These are phyloP conservation scores for Artibeus lituratus DNA, from an alignment of 2,797 vertebrate genomes.

Conservation along the genomic window DNA sequence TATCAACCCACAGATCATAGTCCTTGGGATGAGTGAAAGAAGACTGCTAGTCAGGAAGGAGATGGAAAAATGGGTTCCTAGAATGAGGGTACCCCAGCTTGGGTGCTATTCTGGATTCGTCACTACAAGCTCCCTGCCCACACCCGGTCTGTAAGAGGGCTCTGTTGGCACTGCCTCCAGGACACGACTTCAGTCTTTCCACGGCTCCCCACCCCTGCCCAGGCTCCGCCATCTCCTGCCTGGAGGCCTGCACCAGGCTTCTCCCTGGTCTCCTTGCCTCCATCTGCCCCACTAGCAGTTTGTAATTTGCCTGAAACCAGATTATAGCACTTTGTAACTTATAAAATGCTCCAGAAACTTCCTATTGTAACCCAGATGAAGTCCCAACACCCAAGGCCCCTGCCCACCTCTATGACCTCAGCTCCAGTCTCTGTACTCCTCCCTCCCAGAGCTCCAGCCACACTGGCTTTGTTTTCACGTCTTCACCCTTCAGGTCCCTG, in stretches of 20 bases:
- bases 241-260: not conserved
- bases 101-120: not conserved
- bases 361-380: not conserved
- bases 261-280: not conserved
- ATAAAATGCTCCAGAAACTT: not conserved
- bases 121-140: accelerated
- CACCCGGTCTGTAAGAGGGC: accelerated
- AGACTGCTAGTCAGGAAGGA: not conserved
- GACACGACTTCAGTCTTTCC: not conserved
- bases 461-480: not conserved
- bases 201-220: not conserved
- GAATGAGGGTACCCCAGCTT: not conserved
- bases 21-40: not conserved
- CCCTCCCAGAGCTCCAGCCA: not conserved
- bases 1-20: not conserved
- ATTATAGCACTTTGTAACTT: not conserved
- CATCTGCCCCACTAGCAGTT: too few relatives aligned
- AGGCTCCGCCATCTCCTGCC: not conserved
- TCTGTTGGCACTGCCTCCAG: not conserved
- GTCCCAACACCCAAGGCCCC: not conserved
- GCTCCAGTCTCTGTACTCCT: not conserved
- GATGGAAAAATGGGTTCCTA: not conserved
- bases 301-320: not conserved
- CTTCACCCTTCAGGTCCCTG: not conserved
- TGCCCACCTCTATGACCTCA: constrained; percentile 33